A percentile compares a stretch with the other conserved stretches of the same genome.
phyloP scores from a whole-genome alignment of 2,888 invertebrate genomes.

The Tribolium freemani region DNA sequence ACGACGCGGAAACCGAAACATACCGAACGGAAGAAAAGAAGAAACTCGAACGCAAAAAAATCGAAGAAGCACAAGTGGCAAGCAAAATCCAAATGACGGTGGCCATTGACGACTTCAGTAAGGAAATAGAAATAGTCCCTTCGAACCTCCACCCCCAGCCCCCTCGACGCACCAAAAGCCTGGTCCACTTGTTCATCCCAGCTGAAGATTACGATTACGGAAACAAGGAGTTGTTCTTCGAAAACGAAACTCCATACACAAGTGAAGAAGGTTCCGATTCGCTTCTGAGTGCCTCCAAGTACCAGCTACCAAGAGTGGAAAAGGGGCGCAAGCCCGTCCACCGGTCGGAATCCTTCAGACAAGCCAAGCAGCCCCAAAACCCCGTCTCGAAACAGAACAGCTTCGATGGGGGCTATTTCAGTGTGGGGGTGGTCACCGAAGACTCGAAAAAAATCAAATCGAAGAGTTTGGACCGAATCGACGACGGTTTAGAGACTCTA shows the following conservation, averaged over 20 bases:
- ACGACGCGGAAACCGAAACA: conserved; percentile 83
- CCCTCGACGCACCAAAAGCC: conserved; percentile 80
- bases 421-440: conserved; percentile 45
- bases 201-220: conserved; percentile 70
- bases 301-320: conserved; percentile 46
- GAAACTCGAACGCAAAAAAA: conserved; percentile 55
- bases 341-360: conserved; percentile 55
- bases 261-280: conserved; percentile 82
- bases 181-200: conserved; percentile 78
- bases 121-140: conserved; percentile 80
- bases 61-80: conserved; percentile 60
- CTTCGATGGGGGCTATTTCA: conserved; percentile 47
- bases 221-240: conserved; percentile 71
- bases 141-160: conserved; percentile 85
- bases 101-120: conserved; percentile 70
- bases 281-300: conserved; percentile 75
- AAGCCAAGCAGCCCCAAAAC: conserved; percentile 29
- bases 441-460: conserved; percentile 62
- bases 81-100: conserved; percentile 61
- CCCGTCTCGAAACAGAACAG: conserved; percentile 38
- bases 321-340: conserved; percentile 44
- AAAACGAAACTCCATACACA: conserved; percentile 74
- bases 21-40: conserved; percentile 67
- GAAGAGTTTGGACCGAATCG: conserved; percentile 85
- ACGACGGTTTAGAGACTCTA: conserved; percentile 79